A percentile compares a stretch with the other conserved stretches of the same genome.
Conservation (phyloP, 2,113 vertebrate species). For the Desmodus rotundus region DNA sequence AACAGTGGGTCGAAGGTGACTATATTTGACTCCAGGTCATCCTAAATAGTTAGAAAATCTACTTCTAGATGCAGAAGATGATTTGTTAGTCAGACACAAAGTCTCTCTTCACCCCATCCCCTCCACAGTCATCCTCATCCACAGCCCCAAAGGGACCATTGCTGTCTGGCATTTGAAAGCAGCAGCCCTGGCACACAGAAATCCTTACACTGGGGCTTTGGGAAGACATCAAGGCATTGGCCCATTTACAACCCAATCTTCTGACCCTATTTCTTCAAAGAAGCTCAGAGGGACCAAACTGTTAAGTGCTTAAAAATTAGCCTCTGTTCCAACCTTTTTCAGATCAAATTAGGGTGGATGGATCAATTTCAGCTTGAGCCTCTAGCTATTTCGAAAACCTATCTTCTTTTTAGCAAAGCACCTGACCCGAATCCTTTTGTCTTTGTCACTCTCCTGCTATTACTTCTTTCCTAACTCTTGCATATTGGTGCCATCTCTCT, state of each 20-base stretch:
- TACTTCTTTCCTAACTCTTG: not conserved
- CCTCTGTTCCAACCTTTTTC: not conserved
- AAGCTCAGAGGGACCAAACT: not conserved
- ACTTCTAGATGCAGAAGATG: not conserved
- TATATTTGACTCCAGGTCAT: not conserved
- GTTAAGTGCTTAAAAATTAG: not conserved
- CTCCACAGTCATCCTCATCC: accelerated
- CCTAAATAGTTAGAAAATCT: not conserved
- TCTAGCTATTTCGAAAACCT: not conserved
- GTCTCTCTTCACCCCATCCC: accelerated
- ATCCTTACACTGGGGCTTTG: not conserved
- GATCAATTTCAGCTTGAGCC: not conserved
- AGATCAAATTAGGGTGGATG: not conserved
- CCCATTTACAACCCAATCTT: not conserved
- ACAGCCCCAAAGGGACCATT: not conserved
- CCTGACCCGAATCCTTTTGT: not conserved
- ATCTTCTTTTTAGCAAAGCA: not conserved
- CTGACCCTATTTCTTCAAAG: not conserved
- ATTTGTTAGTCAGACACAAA: not conserved
- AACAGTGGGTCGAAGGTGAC: not conserved
- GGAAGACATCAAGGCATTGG: not conserved
- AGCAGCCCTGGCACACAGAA: not conserved
- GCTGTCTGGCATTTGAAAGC: not conserved
- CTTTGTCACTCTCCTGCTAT: not conserved
- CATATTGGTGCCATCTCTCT: not conserved